These are phyloP conservation scores for Mohoua ochrocephala DNA, from an alignment of 2,113 vertebrate genomes.

Conservation along the genomic window DNA sequence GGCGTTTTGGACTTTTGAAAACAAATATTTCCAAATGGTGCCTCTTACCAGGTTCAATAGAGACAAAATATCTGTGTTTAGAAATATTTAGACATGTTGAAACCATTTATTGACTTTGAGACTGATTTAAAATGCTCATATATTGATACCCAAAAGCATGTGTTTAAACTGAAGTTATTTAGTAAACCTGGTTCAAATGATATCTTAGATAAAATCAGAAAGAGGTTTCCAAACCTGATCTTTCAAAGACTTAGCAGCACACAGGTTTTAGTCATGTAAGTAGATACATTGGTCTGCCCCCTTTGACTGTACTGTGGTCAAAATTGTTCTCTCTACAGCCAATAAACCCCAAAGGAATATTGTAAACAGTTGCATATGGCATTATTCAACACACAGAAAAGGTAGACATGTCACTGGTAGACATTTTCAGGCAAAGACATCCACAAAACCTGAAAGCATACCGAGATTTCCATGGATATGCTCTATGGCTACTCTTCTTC, in stretches of 20 bases:
- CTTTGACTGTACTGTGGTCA: background rate
- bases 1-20: background rate
- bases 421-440: background rate
- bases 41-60: background rate
- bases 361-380: background rate
- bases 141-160: background rate
- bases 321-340: background rate
- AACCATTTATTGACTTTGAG: constrained; percentile 9
- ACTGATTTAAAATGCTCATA: background rate
- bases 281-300: background rate
- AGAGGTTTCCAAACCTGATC: background rate
- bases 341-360: background rate
- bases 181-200: background rate
- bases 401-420: background rate
- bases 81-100: background rate
- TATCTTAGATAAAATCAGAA: background rate
- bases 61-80: background rate
- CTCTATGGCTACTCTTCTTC: background rate
- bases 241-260: background rate
- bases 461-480: background rate
- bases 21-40: background rate
- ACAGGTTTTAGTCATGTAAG: background rate
- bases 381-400: background rate
- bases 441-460: background rate
- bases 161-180: constrained; percentile 22